Conservation (phyloP, 2,113 vertebrate species). For the Nematolebias whitei region DNA sequence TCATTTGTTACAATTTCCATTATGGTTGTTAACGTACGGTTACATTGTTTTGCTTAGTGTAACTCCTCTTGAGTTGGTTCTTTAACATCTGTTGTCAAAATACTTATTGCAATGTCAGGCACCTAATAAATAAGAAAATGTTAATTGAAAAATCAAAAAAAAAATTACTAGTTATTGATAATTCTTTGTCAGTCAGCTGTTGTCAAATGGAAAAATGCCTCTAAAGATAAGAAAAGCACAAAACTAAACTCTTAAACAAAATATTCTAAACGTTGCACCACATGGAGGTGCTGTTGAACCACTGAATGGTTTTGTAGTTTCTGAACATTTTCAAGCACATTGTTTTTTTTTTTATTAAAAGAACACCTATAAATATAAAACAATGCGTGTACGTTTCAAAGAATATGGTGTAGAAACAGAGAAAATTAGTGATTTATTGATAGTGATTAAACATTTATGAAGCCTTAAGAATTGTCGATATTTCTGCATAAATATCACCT, state of each 20-base stretch:
- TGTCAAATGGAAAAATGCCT: conserved; percentile 1
- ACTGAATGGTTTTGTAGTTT: not conserved
- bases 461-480: no score
- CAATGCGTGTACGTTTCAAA: not conserved
- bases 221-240: not conserved
- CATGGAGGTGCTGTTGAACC: conserved; percentile 37
- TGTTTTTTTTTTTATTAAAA: not conserved
- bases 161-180: not conserved
- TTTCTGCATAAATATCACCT: no score
- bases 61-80: no score
- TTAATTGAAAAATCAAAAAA: conserved; percentile 2
- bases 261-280: conserved; percentile 12
- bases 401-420: not conserved
- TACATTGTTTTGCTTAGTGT: no score
- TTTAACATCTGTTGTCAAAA: no score
- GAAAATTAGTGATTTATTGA: not conserved
- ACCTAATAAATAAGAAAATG: not conserved
- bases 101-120: no score
- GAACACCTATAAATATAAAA: no score
- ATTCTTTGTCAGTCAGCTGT: not conserved
- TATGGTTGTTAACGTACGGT: not conserved
- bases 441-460: not conserved
- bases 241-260: not conserved
- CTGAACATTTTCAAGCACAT: not conserved
- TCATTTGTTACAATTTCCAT: not conserved